Conservation (phyloP, 2,888 invertebrate genomes). For the Meta bourneti region DNA sequence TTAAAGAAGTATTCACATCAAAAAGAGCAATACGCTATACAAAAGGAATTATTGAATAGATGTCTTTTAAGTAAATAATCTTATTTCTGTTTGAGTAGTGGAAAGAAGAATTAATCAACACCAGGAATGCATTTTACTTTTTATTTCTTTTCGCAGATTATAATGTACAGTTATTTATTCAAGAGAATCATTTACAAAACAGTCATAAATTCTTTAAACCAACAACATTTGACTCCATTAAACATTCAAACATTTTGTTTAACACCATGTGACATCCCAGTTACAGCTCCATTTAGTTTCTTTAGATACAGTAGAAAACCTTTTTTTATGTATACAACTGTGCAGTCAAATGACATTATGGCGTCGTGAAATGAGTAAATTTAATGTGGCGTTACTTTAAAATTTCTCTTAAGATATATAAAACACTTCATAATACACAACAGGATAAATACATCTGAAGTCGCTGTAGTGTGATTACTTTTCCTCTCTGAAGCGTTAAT, state of each 20-base stretch:
- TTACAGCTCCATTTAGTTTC: constrained; percentile 19
- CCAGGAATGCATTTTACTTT: constrained; percentile 3
- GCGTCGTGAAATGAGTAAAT: background rate
- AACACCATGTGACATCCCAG: constrained; percentile 7
- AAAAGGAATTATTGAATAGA: too few species aligned
- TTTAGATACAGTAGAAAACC: background rate
- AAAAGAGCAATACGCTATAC: too few species aligned
- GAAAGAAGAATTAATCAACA: too few species aligned
- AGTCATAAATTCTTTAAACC: constrained; percentile 56
- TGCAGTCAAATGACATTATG: constrained; percentile 1
- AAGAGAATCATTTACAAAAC: constrained; percentile 52
- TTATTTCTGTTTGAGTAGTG: too few species aligned
- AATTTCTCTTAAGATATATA: background rate
- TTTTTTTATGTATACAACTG: background rate
- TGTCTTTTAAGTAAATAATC: too few species aligned
- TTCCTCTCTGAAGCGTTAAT: background rate
- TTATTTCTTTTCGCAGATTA: constrained; percentile 40
- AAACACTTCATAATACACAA: background rate
- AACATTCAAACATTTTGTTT: constrained; percentile 38
- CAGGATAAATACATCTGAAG: background rate
- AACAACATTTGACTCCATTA: constrained; percentile 47
- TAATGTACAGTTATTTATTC: constrained; percentile 52
- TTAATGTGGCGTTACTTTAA: background rate
- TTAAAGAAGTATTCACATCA: too few species aligned
- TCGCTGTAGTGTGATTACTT: background rate